Conservation (phyloP, 2,797 vertebrate genomes). For the Naso thynnoides region DNA sequence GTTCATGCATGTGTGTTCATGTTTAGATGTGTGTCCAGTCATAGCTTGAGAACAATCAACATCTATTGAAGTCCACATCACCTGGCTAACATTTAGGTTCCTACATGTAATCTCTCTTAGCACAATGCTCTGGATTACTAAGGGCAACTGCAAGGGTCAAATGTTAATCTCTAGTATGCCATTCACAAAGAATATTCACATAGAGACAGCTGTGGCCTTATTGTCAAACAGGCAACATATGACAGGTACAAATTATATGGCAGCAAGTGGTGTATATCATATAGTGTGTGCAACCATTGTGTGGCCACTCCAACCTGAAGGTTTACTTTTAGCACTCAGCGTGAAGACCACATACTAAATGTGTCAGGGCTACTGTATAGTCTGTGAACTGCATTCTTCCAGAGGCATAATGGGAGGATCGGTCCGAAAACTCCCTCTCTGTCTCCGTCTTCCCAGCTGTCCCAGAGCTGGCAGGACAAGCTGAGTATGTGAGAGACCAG, state of each 20-base stretch:
- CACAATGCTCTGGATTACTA: conserved; percentile 17
- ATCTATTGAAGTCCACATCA: conserved; percentile 23
- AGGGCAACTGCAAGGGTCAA: conserved; percentile 30
- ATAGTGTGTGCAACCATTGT: neutral
- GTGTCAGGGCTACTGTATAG: conserved; percentile 47
- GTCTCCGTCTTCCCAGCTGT: conserved; percentile 76
- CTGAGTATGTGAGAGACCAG: conserved; percentile 78
- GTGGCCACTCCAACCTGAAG: neutral
- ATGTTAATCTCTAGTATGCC: conserved; percentile 30
- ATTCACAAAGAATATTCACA: neutral
- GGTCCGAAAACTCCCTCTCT: conserved; percentile 47
- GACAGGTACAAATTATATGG: neutral
- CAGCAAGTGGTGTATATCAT: neutral
- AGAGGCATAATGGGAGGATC: conserved; percentile 48
- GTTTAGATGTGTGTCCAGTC: conserved; percentile 10
- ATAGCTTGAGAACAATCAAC: conserved; percentile 5
- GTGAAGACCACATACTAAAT: conserved; percentile 29
- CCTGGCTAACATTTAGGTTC: conserved; percentile 21
- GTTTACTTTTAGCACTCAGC: conserved; percentile 22
- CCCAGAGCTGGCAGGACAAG: conserved; percentile 68
- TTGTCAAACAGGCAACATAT: conserved; percentile 8
- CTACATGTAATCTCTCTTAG: conserved; percentile 25
- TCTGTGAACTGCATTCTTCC: conserved; percentile 53
- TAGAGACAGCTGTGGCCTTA: neutral
- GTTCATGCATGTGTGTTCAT: conserved; percentile 18